phyloP scores from a whole-genome alignment of 2,888 invertebrate species.

The Netelia inedita region DNA sequence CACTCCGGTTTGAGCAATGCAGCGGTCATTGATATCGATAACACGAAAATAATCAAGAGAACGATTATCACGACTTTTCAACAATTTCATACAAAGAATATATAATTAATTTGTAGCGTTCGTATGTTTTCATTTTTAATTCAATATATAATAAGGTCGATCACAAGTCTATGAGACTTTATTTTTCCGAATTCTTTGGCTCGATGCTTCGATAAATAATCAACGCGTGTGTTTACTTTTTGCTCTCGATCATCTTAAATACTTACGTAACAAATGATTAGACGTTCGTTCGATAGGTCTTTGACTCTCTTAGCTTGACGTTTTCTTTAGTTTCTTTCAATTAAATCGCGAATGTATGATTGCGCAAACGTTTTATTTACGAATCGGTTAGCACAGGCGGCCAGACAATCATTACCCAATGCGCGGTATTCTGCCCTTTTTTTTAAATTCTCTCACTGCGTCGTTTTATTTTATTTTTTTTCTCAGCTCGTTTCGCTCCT shows the following conservation, averaged over 20 bases:
- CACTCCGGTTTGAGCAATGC: conserved; percentile 47
- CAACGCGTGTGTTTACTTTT: conserved; percentile 13
- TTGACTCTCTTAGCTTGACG: conserved; percentile 12
- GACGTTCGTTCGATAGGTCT: conserved; percentile 17
- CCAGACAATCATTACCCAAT: conserved; percentile 78
- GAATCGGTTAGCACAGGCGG: conserved; percentile 83
- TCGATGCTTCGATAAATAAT: conserved; percentile 44
- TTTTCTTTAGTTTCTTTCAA: conserved; percentile 28
- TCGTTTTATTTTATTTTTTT: conserved; percentile 42
- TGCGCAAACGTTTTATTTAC: conserved; percentile 60
- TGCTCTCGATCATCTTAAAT: conserved; percentile 16
- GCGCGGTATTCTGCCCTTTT: conserved; percentile 42
- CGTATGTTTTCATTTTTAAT: neutral
- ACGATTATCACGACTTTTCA: conserved; percentile 34
- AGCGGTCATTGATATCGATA: conserved; percentile 28
- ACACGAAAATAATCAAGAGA: conserved; percentile 34
- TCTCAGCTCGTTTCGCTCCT: conserved; percentile 41
- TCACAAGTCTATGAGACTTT: conserved; percentile 3
- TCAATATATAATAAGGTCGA: conserved; percentile 44
- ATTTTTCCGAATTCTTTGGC: neutral
- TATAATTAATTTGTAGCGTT: conserved; percentile 43
- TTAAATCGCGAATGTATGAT: conserved; percentile 62
- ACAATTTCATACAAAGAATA: conserved; percentile 51
- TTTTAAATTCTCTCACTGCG: conserved; percentile 43
- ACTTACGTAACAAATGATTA: conserved; percentile 53